Percentiles rank a stretch among this genome's conserved stretches.
Evolutionary conservation across 1,140 invertebrate genomes (phyloP).

Genomic region (Anoplophora glabripennis): DNA sequence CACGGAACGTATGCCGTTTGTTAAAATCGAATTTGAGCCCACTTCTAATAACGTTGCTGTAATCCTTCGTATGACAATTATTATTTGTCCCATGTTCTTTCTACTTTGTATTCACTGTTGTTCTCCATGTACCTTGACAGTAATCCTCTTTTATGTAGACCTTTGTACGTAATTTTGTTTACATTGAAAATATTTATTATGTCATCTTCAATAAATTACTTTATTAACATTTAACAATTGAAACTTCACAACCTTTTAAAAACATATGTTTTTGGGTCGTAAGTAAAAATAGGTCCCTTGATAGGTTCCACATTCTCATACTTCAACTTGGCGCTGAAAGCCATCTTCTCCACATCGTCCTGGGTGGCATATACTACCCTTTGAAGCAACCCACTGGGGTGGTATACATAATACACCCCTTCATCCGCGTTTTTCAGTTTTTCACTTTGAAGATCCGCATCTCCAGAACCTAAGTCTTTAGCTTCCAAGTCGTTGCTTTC

Average conservation of each 20-base stretch:
- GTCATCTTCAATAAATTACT: too few species aligned
- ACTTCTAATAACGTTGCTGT: too few species aligned
- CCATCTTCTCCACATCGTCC: slow-evolving; percentile 54
- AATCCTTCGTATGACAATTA: too few species aligned
- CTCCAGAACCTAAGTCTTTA: background rate
- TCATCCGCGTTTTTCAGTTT: slow-evolving; percentile 12
- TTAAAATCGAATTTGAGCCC: too few species aligned
- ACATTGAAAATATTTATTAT: too few species aligned
- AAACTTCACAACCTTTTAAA: slow-evolving; percentile 15
- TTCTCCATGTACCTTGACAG: too few species aligned
- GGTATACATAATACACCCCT: slow-evolving; percentile 55
- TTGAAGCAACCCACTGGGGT: slow-evolving; percentile 55
- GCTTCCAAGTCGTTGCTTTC: background rate
- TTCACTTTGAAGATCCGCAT: slow-evolving; percentile 3
- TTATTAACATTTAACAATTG: background rate
- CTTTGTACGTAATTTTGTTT: too few species aligned
- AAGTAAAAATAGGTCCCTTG: slow-evolving; percentile 55
- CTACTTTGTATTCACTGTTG: too few species aligned
- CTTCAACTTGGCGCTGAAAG: slow-evolving; percentile 53
- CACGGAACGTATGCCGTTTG: too few species aligned
- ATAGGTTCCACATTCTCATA: slow-evolving; percentile 58
- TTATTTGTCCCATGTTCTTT: too few species aligned
- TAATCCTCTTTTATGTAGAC: too few species aligned
- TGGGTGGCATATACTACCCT: slow-evolving; percentile 53
- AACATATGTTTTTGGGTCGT: slow-evolving; percentile 38